phyloP scores from a whole-genome alignment of 2,113 vertebrate species.

The Nematolebias whitei region DNA sequence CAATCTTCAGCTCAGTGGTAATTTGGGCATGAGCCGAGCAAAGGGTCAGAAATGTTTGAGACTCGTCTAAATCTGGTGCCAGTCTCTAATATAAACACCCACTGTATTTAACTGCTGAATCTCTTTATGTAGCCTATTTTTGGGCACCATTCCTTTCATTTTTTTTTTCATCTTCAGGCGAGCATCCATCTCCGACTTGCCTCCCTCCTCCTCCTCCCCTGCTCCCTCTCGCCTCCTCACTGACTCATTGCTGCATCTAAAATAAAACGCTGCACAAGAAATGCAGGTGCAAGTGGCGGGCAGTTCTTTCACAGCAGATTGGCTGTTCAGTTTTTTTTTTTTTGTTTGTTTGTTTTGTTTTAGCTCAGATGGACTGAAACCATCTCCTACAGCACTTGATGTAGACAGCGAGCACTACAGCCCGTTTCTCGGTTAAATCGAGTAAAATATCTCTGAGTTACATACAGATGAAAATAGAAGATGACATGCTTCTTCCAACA shows the following conservation, averaged over 20 bases:
- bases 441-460: conserved; percentile 51
- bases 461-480: conserved; percentile 24
- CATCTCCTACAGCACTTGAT: conserved; percentile 56
- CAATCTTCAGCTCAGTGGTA: neutral
- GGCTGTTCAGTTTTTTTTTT: conserved; percentile 35
- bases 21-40: neutral
- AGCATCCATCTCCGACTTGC: conserved; percentile 35
- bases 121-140: conserved; percentile 33
- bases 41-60: neutral
- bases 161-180: conserved; percentile 37
- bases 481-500: neutral
- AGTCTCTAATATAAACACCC: conserved; percentile 6
- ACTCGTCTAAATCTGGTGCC: conserved; percentile 1
- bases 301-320: conserved; percentile 38
- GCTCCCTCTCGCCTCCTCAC: conserved; percentile 47
- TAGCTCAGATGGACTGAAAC: conserved; percentile 52
- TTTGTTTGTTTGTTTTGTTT: neutral
- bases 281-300: conserved; percentile 54
- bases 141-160: conserved; percentile 29
- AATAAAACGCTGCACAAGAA: conserved; percentile 57
- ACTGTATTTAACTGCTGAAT: neutral
- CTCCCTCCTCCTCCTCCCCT: conserved; percentile 25
- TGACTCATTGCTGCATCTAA: conserved; percentile 66
- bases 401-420: conserved; percentile 41
- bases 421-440: conserved; percentile 17